These are phyloP conservation scores for Dryadula phaetusa DNA, from an alignment of 2,888 invertebrate species.

Conservation along the genomic window DNA sequence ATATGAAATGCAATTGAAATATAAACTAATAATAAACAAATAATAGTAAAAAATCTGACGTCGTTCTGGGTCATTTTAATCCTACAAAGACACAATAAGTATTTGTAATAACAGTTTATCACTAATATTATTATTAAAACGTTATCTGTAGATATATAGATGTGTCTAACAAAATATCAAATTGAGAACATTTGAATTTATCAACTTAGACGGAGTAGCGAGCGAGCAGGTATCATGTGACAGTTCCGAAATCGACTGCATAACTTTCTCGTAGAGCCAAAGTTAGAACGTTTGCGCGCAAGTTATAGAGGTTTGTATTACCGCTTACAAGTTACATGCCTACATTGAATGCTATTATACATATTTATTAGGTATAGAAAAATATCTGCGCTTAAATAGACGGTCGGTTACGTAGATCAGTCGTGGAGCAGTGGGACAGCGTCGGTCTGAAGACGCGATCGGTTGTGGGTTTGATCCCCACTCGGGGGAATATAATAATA, in stretches of 20 bases:
- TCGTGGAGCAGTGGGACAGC: too few species aligned
- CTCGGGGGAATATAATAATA: too few species aligned
- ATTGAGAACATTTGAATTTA: slow-evolving; percentile 46
- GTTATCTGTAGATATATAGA: not conserved
- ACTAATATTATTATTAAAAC: too few species aligned
- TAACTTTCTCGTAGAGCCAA: slow-evolving; percentile 54
- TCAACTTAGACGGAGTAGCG: slow-evolving; percentile 42
- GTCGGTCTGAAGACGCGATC: too few species aligned
- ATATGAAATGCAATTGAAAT: too few species aligned
- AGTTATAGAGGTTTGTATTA: slow-evolving; percentile 32
- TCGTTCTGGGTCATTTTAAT: too few species aligned
- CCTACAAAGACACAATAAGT: too few species aligned
- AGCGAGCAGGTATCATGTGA: slow-evolving; percentile 52
- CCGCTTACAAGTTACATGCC: slow-evolving; percentile 35
- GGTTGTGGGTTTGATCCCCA: too few species aligned
- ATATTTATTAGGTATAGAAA: slow-evolving; percentile 12
- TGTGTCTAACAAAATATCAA: slow-evolving; percentile 20
- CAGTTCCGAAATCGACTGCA: slow-evolving; percentile 68
- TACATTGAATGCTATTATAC: slow-evolving; percentile 28
- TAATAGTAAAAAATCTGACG: too few species aligned
- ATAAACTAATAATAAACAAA: too few species aligned
- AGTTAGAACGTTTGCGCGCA: slow-evolving; percentile 37
- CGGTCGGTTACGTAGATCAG: too few species aligned
- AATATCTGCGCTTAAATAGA: not conserved
- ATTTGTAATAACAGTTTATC: too few species aligned